Conservation (phyloP, 2,797 vertebrate genomes). For the Gymnoscopelus braueri region DNA sequence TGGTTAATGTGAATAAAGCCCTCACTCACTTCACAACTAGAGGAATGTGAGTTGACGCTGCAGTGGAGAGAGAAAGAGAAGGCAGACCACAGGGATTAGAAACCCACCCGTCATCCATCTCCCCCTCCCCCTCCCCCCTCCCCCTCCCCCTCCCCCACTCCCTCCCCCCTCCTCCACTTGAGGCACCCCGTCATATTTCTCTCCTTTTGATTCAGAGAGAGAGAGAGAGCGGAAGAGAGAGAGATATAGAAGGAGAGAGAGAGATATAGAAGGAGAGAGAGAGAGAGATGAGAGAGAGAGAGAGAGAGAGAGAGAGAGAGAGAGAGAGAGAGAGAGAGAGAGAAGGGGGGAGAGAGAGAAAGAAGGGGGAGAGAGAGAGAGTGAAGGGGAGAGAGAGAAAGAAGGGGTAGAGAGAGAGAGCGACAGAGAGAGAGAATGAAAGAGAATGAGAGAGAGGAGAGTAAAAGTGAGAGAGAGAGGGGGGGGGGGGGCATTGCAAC, state of each 20-base stretch:
- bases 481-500: slow-evolving; percentile 3
- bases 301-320: slow-evolving; percentile 41
- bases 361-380: slow-evolving; percentile 22
- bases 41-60: slow-evolving; percentile 1
- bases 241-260: slow-evolving; percentile 28
- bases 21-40: slow-evolving; percentile 20
- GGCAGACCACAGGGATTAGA: slow-evolving; percentile 25
- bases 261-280: slow-evolving; percentile 44
- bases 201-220: slow-evolving; percentile 14
- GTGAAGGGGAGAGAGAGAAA: not conserved
- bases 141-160: not conserved
- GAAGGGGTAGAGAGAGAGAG: not conserved
- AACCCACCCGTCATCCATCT: not conserved
- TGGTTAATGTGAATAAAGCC: slow-evolving; percentile 24
- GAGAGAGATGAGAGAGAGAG: slow-evolving; percentile 43
- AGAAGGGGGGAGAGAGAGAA: slow-evolving; percentile 39
- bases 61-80: slow-evolving; percentile 18
- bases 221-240: not conserved
- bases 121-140: slow-evolving; percentile 4
- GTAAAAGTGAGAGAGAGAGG: slow-evolving; percentile 6
- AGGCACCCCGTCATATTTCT: slow-evolving; percentile 33
- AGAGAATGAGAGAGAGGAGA: slow-evolving; percentile 20
- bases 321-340: not conserved
- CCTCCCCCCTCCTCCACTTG: slow-evolving; percentile 10
- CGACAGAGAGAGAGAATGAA: not conserved